Base-by-base conservation (phyloP, 2,888 invertebrate species). In the Cephus sareptanus region DNA sequence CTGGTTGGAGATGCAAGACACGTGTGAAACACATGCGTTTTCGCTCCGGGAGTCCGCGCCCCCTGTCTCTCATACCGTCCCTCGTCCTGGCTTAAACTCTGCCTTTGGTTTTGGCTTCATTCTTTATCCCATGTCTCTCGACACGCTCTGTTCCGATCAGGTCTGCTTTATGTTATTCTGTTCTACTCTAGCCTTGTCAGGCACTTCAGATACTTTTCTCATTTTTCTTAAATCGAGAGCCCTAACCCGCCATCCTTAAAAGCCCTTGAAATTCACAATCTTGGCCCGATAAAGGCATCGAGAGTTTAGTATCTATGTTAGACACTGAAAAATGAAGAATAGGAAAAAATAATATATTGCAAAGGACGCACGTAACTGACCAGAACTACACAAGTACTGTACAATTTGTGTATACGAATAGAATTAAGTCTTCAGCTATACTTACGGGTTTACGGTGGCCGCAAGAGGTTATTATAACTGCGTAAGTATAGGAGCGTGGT, bases 11-110 rank as follows among this genome's bases (percentile, higher is more conserved):
- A 71, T 31, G 33, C 79, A 81, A 80, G 81, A 87, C 87, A 88
- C 85, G 85, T 86, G 86, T 82, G 83, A 82, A 85, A 82, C 86
- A 86, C 84, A 86, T 86, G 86, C 79, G 82, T 81, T 81, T 80
- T 83, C 85, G 84, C 86, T 86, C 86, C 86, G 85, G 86, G 86
- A 83, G 86, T 83, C 85, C 79, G 56, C 56, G 70, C 71, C 77
- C 82, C 79, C 85, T 81, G 77, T 79, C 79, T 71, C 75, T 77
- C 56, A 71, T 75, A 79, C 77, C 73, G 68, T 80, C 79, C 79
- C 56, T 68, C 69, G 23, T 56, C 74, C 69, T 15, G 69, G 23
- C 31, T 77, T 75, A 71, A 56, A 23, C 56, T 56, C 56, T 56
- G 56, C 56, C 56, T 56, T 56, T 56, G 23, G 56, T 23, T 56